These are phyloP conservation scores for Synergus gifuensis DNA, from an alignment of 2,888 invertebrate genomes.

Conservation along the genomic window DNA sequence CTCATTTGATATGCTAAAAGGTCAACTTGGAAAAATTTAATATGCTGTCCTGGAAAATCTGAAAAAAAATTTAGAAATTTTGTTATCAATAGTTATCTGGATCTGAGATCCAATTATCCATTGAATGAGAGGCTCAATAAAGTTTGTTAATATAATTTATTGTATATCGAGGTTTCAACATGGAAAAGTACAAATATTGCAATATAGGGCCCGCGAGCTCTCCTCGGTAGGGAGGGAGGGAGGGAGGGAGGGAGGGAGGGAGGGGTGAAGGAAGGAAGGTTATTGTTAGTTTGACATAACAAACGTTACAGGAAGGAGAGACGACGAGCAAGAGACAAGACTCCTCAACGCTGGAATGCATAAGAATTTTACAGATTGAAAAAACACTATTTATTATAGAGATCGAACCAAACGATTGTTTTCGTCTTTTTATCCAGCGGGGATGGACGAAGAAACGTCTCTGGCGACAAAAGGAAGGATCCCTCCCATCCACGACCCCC, in stretches of 20 bases:
- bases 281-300: conserved; percentile 31
- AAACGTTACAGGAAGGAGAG: conserved; percentile 54
- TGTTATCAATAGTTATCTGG: neutral
- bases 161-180: conserved; percentile 78
- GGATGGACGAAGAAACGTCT: conserved; percentile 36
- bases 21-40: no score
- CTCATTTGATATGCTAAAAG: no score
- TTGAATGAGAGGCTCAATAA: conserved; percentile 62
- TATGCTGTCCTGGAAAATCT: no score
- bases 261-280: conserved; percentile 62
- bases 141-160: conserved; percentile 78
- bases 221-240: conserved; percentile 76
- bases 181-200: conserved; percentile 78
- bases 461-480: conserved; percentile 68
- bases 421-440: conserved; percentile 42
- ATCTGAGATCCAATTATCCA: conserved; percentile 25
- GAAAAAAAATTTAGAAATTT: no score
- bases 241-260: conserved; percentile 75
- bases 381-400: conserved; percentile 23
- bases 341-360: conserved; percentile 42
- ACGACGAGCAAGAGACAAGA: conserved; percentile 57
- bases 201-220: conserved; percentile 77
- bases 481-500: conserved; percentile 77
- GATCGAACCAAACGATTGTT: conserved; percentile 40
- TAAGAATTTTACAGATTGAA: conserved; percentile 40